Evolutionary conservation across 2,113 vertebrate genomes (phyloP), one percentile per base, ranked within the genome.

Genomic region (Chaenocephalus aceratus): DNA sequence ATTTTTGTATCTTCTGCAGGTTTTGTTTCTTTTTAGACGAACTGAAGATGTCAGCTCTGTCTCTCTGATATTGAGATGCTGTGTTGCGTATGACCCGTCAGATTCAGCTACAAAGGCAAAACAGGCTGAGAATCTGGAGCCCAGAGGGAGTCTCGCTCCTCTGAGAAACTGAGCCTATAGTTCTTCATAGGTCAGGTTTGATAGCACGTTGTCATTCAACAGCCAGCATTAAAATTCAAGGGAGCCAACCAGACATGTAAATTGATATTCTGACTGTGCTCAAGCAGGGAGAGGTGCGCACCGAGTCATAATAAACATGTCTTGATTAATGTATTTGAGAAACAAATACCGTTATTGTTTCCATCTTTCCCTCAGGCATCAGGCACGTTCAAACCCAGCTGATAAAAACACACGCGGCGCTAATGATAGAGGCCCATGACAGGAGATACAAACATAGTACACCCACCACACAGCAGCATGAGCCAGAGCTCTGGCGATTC

Each of bases 381-480:
- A 56, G 41, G 54, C 83, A 67, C 72, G 30, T 86, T 88, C 76
- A 67, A 88, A 73, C 61, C 78, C 72, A 75, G 79, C 83, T 75
- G 86, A 91, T 90, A 85, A 76, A 90, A 86, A 86, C 88, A 90
- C 81, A 85, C 23, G 88, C 26, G 49, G 72, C 49, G 74, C 82
- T 93, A 91, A 93, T 92, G 89, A 93, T 68, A 92, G 91, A 85
- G 86, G 66, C 72, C 70, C 67, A 13, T 88, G 86, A 93, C 93
- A 93, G 82, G 64, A 87, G 79, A 57, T 82, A 72, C 87, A 91
- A 90, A 89, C 91, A 89, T 63, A 87, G 72, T 72, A 81, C 87
- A 89, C 89, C 88, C 91, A 90, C 87, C 78, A 66, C 81, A 51
- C 86, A 71, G 88, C 71, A 53, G 85, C 69, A 1, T 59, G 77